Evolutionary conservation across 2,113 vertebrate species (phyloP).

Genomic region (Austrofundulus limnaeus): DNA sequence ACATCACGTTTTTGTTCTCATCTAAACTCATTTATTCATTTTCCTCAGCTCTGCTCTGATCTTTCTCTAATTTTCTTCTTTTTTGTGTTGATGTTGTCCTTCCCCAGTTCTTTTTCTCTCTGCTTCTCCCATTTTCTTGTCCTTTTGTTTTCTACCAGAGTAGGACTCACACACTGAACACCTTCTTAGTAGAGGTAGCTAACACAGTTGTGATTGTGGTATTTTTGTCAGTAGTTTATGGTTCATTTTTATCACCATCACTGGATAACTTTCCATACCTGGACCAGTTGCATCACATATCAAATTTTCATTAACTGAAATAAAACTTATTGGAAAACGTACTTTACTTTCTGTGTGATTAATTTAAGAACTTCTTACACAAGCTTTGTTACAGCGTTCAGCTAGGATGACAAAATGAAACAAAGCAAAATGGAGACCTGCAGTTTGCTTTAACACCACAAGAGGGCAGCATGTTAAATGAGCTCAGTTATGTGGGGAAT

Average conservation of each 20-base stretch:
- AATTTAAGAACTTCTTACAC: not conserved
- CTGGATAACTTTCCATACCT: slow-evolving; percentile 18
- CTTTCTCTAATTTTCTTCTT: slow-evolving; percentile 6
- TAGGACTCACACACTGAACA: slow-evolving; percentile 14
- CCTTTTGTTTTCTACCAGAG: slow-evolving; percentile 12
- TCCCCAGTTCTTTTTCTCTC: not conserved
- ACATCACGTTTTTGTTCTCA: slow-evolving; percentile 10
- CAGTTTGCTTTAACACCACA: slow-evolving; percentile 9
- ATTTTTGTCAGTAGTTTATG: slow-evolving; percentile 30
- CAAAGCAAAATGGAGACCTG: slow-evolving; percentile 51
- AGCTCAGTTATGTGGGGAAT: not conserved
- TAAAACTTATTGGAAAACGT: slow-evolving; percentile 47
- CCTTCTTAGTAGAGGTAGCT: slow-evolving; percentile 27
- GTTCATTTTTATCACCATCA: slow-evolving; percentile 14
- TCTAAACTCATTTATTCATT: slow-evolving; percentile 21
- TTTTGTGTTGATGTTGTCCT: not conserved
- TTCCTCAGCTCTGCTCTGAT: slow-evolving; percentile 17
- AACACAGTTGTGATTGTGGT: slow-evolving; percentile 48
- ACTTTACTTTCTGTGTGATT: not conserved
- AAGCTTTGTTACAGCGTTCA: not conserved
- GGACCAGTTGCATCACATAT: slow-evolving; percentile 36
- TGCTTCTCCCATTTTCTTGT: not conserved
- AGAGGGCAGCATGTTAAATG: slow-evolving; percentile 36
- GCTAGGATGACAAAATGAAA: not conserved
- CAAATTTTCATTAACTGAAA: slow-evolving; percentile 49